Evolutionary conservation across 2,113 vertebrate species (phyloP), one percentile per base, ranked within the genome.

Genomic region (Macroglossus sobrinus): DNA sequence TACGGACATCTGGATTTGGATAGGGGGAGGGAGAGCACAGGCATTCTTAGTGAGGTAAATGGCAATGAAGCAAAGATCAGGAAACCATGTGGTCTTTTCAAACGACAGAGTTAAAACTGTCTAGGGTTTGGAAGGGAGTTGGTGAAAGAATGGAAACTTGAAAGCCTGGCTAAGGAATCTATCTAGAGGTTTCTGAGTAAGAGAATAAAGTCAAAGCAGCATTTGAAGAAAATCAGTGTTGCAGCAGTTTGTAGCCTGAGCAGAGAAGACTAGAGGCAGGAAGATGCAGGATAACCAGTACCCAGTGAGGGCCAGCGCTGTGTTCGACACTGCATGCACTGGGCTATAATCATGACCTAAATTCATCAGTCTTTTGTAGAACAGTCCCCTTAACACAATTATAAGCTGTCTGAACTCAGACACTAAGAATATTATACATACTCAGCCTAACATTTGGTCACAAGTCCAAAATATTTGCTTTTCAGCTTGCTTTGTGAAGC

Each of bases 361-460:
- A 4, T 13, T 10, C 12, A 4, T 19, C n/a, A 2, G 28, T 12
- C 30, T 30, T 85, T 1, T 10, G 24, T 4, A 15, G 38, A 13
- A 3, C 3, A 2, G 64, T 26, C 7, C 19, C 24, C 28, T 33
- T 5, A 9, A 45, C 18, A 3, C 19, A 43, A 0, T 0, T 13
- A 16, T 1, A 7, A 24, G 38, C 45, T n/a, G 24, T 28, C 53
- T 45, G 53, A 30, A 35, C 35, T 14, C n/a, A 28, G 45, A 24
- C 69, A 2, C 12, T 3, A 10, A 45, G 18, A 12, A 4, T 22
- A 8, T 38, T 38, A 18, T 0, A 21, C 30, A 6, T 2, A 7
- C 79, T 69, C 0, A 0, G 1, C 61, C 19, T 59, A 15, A 16
- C 63, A 40, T 24, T 21, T 13, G 47, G 26, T 38, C 10, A 40